Evolutionary conservation across 2,888 invertebrate species (phyloP).

Genomic region (Leptarthrus brevirostris): DNA sequence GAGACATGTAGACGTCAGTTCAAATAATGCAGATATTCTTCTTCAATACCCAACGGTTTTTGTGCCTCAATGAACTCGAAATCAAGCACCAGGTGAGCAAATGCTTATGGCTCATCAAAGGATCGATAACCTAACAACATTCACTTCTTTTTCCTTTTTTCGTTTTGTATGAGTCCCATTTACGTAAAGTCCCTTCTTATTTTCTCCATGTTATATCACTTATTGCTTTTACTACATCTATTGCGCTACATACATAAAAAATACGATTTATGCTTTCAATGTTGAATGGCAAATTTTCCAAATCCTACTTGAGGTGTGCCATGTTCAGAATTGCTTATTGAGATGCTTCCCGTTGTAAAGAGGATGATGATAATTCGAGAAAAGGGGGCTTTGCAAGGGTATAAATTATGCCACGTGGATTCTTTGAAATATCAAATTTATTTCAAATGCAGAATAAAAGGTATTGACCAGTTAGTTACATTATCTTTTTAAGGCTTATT

Average conservation of each 20-base stretch:
- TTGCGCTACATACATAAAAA: not conserved
- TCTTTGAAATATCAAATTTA: not conserved
- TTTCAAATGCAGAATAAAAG: not conserved
- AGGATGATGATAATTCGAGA: not conserved
- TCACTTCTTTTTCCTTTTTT: not conserved
- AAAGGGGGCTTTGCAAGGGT: not conserved
- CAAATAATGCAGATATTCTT: not conserved
- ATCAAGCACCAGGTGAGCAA: constrained; percentile 5
- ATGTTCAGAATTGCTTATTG: constrained; percentile 3
- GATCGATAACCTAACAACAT: not conserved
- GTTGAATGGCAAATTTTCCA: not conserved
- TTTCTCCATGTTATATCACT: not conserved
- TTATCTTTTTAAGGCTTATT: too few relatives aligned
- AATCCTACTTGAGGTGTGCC: not conserved
- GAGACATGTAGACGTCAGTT: not conserved
- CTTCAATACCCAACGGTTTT: not conserved
- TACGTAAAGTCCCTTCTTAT: not conserved
- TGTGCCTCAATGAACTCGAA: not conserved
- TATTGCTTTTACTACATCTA: not conserved
- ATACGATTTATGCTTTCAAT: not conserved
- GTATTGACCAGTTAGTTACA: not conserved
- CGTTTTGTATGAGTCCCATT: not conserved
- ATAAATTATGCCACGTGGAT: not conserved
- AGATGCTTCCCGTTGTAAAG: not conserved
- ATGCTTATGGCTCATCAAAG: constrained; percentile 2